Base-by-base conservation (phyloP, 1,140 invertebrate species). In the Babylonia areolata region DNA sequence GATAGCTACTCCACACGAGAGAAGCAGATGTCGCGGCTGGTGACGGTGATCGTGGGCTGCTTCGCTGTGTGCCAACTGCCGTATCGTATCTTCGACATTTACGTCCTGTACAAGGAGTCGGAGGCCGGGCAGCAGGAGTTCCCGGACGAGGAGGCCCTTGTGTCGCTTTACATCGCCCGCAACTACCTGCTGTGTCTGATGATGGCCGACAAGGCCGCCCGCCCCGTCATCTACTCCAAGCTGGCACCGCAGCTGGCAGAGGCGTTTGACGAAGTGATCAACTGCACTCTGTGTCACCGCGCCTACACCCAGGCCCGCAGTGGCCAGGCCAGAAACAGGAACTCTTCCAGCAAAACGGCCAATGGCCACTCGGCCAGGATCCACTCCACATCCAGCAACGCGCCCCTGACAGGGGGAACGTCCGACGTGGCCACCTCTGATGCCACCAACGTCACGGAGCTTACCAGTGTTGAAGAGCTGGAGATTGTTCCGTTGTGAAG, bases 1-100 rank as follows among this genome's bases (percentile, higher is more conserved):
- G 92, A 93, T 79, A 93, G 92, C 83, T 93, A 93, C 83, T 91
- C 92, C 1, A 54, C 58, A 3, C 69, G 89, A 12, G 91, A 92
- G 79, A 88, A 89, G 58, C 87, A 90, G 71, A 87, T 92, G 33
- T 92, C 92, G 12, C 84, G 89, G 73, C 90, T 93, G 83, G 91
- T 93, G 6, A 89, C 89, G 0, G 79, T 85, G 3, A 84, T 93
- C 17, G 89, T 93, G 28, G 71, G 90, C 28, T 88, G 87, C 17
- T 93, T 92, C 73, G 86, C 88, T 17, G 75, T 93, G 35, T 93
- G 90, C 83, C 89, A 90, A 78, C 81, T 93, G 2, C 92, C 92
- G 0, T 89, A 87, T 73, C 90, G 92, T 77, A 88, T 90, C 23
- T 78, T 90, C 2, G 82, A 81, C 33, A 42, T 93, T 5, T 86